phyloP scores from a whole-genome alignment of 1,140 invertebrate species.

The Papilio glaucus region DNA sequence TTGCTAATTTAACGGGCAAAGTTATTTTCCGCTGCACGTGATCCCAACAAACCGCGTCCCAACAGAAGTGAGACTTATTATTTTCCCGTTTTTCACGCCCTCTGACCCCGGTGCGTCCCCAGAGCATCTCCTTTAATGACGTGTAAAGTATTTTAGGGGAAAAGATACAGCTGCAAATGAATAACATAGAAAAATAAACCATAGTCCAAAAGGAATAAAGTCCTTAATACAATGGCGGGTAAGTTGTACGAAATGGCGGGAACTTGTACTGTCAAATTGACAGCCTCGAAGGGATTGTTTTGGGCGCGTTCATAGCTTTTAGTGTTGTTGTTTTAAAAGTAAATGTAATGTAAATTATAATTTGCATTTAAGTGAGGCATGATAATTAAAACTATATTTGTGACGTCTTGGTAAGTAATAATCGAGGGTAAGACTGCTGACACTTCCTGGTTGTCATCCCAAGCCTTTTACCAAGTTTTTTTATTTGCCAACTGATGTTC shows the following conservation, averaged over 20 bases:
- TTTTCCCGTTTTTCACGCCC: slow-evolving; percentile 73
- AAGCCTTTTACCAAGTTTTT: too few relatives aligned
- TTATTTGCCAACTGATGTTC: too few relatives aligned
- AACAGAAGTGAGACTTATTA: slow-evolving; percentile 56
- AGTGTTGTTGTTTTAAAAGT: slow-evolving; percentile 70
- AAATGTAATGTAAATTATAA: too few relatives aligned
- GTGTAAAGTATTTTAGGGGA: slow-evolving; percentile 72
- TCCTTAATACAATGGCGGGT: background rate
- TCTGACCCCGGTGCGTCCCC: slow-evolving; percentile 61
- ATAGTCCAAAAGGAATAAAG: background rate
- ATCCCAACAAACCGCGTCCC: slow-evolving; percentile 49
- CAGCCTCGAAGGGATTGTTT: slow-evolving; percentile 59
- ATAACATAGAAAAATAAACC: slow-evolving; percentile 5
- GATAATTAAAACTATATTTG: too few relatives aligned
- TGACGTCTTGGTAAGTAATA: too few relatives aligned
- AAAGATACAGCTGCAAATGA: slow-evolving; percentile 54
- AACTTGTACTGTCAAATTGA: slow-evolving; percentile 73
- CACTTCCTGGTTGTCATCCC: too few relatives aligned
- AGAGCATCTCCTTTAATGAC: slow-evolving; percentile 66
- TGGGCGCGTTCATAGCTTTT: slow-evolving; percentile 63
- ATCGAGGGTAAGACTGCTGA: too few relatives aligned
- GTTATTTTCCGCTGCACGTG: background rate
- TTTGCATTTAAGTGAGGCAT: too few relatives aligned
- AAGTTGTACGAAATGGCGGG: background rate
- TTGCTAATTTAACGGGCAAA: slow-evolving; percentile 9